These are phyloP conservation scores for Malurus cyaneus DNA, from an alignment of 2,113 vertebrate genomes.

Conservation along the genomic window DNA sequence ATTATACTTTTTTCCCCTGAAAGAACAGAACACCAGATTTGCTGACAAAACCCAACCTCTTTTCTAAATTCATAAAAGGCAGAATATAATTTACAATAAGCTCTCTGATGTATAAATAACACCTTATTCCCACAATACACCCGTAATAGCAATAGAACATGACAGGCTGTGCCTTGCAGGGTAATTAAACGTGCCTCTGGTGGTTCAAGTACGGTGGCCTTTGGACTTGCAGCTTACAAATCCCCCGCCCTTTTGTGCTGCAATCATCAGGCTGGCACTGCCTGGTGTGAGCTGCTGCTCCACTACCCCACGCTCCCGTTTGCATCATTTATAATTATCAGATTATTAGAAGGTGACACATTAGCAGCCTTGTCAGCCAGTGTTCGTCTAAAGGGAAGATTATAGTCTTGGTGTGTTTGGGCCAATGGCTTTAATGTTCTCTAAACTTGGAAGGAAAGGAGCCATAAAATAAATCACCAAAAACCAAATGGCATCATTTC, in stretches of 20 bases:
- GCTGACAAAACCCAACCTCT: constrained; percentile 17
- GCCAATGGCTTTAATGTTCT: background rate
- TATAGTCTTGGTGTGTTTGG: background rate
- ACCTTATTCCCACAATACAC: constrained; percentile 22
- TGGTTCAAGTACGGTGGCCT: constrained; percentile 1
- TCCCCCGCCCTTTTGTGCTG: background rate
- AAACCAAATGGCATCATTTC: background rate
- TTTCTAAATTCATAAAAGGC: constrained; percentile 19
- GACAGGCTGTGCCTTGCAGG: constrained; percentile 16
- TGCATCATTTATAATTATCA: constrained; percentile 70
- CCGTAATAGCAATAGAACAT: background rate
- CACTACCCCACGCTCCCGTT: constrained; percentile 44
- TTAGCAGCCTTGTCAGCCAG: constrained; percentile 47
- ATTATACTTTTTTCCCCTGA: constrained; percentile 37
- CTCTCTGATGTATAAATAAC: constrained; percentile 42
- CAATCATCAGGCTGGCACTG: background rate
- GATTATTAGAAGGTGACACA: constrained; percentile 65
- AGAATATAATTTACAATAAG: background rate
- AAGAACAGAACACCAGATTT: constrained; percentile 28
- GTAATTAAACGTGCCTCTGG: constrained; percentile 47
- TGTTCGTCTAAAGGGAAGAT: constrained; percentile 16
- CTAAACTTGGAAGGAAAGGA: background rate
- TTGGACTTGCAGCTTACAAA: background rate
- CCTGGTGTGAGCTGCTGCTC: background rate
- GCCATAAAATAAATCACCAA: background rate